Percentiles rank a stretch among this genome's conserved stretches.
These are phyloP conservation scores for Macrosiphum euphorbiae DNA, from an alignment of 2,888 invertebrate genomes.

Conservation along the genomic window DNA sequence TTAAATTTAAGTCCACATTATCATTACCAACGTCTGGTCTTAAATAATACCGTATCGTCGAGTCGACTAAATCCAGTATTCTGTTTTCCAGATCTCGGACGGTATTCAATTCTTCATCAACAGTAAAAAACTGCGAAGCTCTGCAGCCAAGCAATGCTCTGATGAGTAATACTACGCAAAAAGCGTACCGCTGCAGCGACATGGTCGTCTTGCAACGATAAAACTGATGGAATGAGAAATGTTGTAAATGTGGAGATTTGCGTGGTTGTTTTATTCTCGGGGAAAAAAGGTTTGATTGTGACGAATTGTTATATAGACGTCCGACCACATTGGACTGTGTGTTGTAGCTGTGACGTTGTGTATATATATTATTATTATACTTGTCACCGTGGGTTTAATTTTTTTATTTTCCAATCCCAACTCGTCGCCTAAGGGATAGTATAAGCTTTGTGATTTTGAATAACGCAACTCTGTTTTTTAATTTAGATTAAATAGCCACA, in stretches of 20 bases:
- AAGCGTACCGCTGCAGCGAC: background rate
- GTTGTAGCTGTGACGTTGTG: background rate
- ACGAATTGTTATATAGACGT: conserved; percentile 28
- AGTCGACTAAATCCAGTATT: conserved; percentile 14
- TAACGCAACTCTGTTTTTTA: background rate
- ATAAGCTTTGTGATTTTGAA: background rate
- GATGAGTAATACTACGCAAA: background rate
- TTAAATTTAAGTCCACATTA: conserved; percentile 16
- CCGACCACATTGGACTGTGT: background rate
- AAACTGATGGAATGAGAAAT: background rate
- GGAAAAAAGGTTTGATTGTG: conserved; percentile 15
- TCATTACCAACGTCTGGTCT: background rate
- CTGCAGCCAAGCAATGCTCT: background rate
- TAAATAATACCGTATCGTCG: background rate
- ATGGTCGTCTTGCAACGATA: background rate
- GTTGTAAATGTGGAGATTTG: background rate
- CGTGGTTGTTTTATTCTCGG: background rate
- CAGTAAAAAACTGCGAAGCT: background rate
- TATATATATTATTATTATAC: background rate
- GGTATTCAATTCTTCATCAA: background rate
- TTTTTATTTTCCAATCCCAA: background rate
- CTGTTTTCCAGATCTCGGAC: background rate
- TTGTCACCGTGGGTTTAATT: background rate
- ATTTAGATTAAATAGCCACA: background rate
- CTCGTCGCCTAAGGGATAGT: background rate